Conservation (phyloP, 2,797 vertebrate species). For the Ispidina lecontei region DNA sequence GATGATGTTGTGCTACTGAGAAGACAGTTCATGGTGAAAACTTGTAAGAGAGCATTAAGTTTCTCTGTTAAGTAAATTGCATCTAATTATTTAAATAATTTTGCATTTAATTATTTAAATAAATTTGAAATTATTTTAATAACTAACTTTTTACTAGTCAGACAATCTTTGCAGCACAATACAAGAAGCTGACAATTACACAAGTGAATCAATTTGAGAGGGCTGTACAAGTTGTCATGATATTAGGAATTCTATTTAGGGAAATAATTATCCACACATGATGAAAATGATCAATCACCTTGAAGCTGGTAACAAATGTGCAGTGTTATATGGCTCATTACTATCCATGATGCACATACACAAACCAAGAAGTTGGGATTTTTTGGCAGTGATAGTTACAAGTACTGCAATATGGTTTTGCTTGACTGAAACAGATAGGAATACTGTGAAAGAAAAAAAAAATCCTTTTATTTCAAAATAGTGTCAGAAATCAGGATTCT, state of each 20-base stretch:
- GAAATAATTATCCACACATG: slow-evolving; percentile 49
- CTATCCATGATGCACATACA: slow-evolving; percentile 41
- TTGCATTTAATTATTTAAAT: slow-evolving; percentile 38
- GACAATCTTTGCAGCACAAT: slow-evolving; percentile 25
- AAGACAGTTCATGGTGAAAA: slow-evolving; percentile 3
- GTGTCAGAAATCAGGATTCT: not conserved
- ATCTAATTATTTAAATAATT: slow-evolving; percentile 43
- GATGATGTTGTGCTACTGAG: not conserved
- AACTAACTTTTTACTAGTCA: slow-evolving; percentile 35
- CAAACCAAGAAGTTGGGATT: not conserved
- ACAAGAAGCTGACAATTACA: slow-evolving; percentile 58
- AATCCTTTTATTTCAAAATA: not conserved
- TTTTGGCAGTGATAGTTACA: not conserved
- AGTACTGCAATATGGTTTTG: not conserved
- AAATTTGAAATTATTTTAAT: not conserved
- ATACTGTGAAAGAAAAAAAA: not conserved
- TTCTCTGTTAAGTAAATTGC: not conserved
- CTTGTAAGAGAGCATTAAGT: not conserved
- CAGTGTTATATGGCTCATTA: slow-evolving; percentile 7
- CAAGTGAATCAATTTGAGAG: slow-evolving; percentile 65
- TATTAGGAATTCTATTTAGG: slow-evolving; percentile 74
- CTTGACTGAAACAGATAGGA: not conserved
- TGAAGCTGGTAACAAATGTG: slow-evolving; percentile 17
- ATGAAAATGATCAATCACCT: slow-evolving; percentile 63
- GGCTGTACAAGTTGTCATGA: slow-evolving; percentile 42